Evolutionary conservation across 2,888 invertebrate species (phyloP), one percentile per base, ranked within the genome.

Genomic region (Danaus chrysippus): DNA sequence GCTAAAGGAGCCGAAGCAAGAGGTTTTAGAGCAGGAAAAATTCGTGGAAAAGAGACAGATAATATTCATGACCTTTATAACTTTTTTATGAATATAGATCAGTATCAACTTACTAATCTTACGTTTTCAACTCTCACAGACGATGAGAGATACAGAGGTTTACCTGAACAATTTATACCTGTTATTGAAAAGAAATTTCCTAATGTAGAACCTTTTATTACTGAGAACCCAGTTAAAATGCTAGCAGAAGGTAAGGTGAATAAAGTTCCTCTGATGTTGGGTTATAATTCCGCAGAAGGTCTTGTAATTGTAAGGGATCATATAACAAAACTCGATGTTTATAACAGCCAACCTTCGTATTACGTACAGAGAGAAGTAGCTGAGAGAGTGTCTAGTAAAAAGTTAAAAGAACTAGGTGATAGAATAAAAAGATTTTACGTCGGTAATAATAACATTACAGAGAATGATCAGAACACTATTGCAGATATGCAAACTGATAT

Each of bases 231-330:
- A 1, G 63, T 77, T 2, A 68, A 80, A 44, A 59, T 76, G 23
- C 43, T 87, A 1, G 62, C 78, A 61, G 68, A 76, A 5, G 78
- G 76, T 2, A 75, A 77, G 62, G 61, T 78, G 0, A 75, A 71
- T 49, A 74, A 76, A 61, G 78, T 86, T 0, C 84, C 86, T 1
- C 43, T 84, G 0, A 71, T 87, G 68, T 65, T 76, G 0, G 86
- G 86, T 3, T 84, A 82, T 67, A 86, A 77, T 69, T 76, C 80
- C 1, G 77, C 75, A 8, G 86, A 86, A 73, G 84, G 83, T 0
- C 53, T 86, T 2, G 12, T 81, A 1, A 65, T 78, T 55, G 56
- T 78, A 0, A 66, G 70, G 41, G 73, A 76, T 49, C 70, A 73
- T 34, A 3, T 71, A 2, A 77, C 74, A 1, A 83, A 80, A 70